Base-by-base conservation (phyloP, 2,797 vertebrate genomes). In the Pachyuromys duprasi region DNA sequence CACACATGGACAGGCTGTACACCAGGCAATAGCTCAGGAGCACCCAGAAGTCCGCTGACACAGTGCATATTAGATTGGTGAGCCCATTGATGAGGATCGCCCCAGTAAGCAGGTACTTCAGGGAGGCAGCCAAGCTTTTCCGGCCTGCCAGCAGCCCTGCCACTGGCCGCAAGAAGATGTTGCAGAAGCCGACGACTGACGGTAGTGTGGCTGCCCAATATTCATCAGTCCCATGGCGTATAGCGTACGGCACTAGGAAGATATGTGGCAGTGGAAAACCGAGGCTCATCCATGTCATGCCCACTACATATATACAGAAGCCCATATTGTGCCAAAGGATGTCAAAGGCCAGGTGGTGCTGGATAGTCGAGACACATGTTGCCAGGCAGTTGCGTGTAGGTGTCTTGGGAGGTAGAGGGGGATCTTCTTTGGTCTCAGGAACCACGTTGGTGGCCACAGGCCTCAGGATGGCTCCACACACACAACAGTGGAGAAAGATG, bases 381-480 rank as follows among this genome's bases (percentile, higher is more conserved):
- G 95, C 94, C 86, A 60, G 57, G 86, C 95, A 94, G 83, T 94
- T 8, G 0, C 3, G 60, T 0, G n/a, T 14, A 2, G 90, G 89
- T 0, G 90, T 94, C 95, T 94, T 97, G 45, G 67, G 87, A 80
- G 80, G 84, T 1, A 53, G 92, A 60, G 62, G 63, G 45, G 89
- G 96, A 9, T 42, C 78, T 1, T 76, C 15, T 0, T 57, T 60
- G 17, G 87, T 62, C 55, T 96, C 74, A 6, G 79, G 81, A 36
- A 86, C 55, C 18, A 53, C 28, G 31, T 94, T 94, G 0, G 97
- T 98, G 93, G 97, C 95, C 78, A 99, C 97, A 0, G 99, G 99
- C 97, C 99, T 99, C 99, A 99, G 99, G 83, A 99, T 97, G 0
- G 99, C 99, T 4, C 99, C 99, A 26, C 99, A 99, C 62, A 99